Evolutionary conservation across 2,797 vertebrate genomes (phyloP).

Genomic region (Glyptemys insculpta): DNA sequence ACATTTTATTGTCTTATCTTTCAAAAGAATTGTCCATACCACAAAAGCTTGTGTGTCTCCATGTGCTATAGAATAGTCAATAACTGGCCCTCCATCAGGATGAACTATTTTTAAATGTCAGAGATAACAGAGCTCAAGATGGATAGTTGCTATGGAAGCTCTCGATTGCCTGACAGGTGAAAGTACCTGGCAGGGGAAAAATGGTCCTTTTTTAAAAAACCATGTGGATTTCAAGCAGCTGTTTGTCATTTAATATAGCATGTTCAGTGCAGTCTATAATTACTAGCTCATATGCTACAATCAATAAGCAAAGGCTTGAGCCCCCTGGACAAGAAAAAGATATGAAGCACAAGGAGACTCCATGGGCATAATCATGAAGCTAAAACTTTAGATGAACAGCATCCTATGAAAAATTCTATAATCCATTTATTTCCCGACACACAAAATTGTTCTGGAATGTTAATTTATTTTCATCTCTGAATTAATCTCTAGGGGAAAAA

Average conservation of each 20-base stretch:
- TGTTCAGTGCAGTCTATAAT: slow-evolving; percentile 3
- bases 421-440: not conserved
- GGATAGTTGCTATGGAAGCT: not conserved
- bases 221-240: slow-evolving; percentile 19
- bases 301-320: slow-evolving; percentile 6
- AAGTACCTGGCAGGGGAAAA: not conserved
- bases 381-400: not conserved
- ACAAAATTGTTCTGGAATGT: not conserved
- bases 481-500: not conserved
- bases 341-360: not conserved
- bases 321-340: rapidly evolving
- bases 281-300: slow-evolving; percentile 30
- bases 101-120: not conserved
- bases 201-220: not conserved
- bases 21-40: not conserved
- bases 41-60: not conserved
- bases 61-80: not conserved
- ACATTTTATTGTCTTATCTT: not conserved
- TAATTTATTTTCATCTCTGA: not conserved
- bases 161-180: not conserved
- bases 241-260: slow-evolving; percentile 26
- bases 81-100: not conserved
- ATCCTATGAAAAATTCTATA: not conserved
- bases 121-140: not conserved
- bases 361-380: not conserved